phyloP scores from a whole-genome alignment of 2,888 invertebrate genomes.

The Vesta saturnalis region DNA sequence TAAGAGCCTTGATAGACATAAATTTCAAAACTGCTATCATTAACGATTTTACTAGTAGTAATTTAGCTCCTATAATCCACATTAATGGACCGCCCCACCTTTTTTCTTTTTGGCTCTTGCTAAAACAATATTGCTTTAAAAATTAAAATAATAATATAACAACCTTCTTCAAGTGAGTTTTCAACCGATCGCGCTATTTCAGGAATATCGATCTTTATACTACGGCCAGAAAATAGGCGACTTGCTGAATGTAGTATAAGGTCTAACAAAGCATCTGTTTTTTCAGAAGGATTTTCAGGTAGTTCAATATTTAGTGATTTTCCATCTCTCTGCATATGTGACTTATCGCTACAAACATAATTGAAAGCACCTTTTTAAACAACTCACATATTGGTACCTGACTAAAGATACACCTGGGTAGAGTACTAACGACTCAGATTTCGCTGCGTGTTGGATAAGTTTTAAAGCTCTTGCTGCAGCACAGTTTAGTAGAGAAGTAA shows the following conservation, averaged over 20 bases:
- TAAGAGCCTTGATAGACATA: constrained; percentile 78
- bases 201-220: constrained; percentile 76
- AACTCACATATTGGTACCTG: constrained; percentile 54
- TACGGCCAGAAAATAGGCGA: constrained; percentile 69
- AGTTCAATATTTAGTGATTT: constrained; percentile 50
- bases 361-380: background rate
- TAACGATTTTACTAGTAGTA: constrained; percentile 76
- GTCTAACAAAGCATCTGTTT: constrained; percentile 65
- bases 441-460: constrained; percentile 66
- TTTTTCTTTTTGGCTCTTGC: constrained; percentile 75
- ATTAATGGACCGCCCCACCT: constrained; percentile 73
- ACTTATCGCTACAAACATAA: constrained; percentile 39
- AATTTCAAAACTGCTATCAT: constrained; percentile 77
- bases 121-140: constrained; percentile 56
- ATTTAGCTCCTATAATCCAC: constrained; percentile 75
- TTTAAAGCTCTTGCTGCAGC: constrained; percentile 69
- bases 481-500: constrained; percentile 57
- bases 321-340: constrained; percentile 34
- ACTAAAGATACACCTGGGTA: constrained; percentile 69
- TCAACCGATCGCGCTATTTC: constrained; percentile 73
- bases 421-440: constrained; percentile 68
- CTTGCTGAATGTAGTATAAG: constrained; percentile 67
- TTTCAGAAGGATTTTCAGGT: constrained; percentile 65
- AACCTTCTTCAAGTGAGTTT: constrained; percentile 82
- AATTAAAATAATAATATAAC: background rate